Evolutionary conservation across 2,888 invertebrate genomes (phyloP), one percentile per base, ranked within the genome.

Genomic region (Erannis defoliaria): DNA sequence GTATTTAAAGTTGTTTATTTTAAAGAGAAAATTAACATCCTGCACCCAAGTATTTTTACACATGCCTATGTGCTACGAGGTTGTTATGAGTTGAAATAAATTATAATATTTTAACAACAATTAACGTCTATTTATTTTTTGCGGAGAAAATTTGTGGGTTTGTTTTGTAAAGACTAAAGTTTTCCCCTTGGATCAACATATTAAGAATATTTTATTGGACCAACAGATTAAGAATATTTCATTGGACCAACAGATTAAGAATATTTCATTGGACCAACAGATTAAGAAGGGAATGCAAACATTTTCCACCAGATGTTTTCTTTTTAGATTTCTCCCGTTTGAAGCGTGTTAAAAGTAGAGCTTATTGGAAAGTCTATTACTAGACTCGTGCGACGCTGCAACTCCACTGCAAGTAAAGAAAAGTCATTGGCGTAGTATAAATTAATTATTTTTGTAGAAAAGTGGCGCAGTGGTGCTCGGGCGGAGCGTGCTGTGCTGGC

Each of bases 361-460:
- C 71, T 71, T 68, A 67, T 68, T 68, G 67, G 71, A 71, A 70
- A 71, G 68, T 72, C 74, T 75, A 72, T 67, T 70, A 69, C 68
- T 58, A 71, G 71, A 67, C 54, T 62, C 59, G 54, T 64, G 66
- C 62, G 45, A 66, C 59, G 59, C 62, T 63, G 61, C 57, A 67
- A 66, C 70, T 75, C 76, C 73, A 75, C 75, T 77, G 74, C 74
- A 77, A 78, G 77, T 76, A 77, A 83, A 82, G 84, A 85, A 86
- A 85, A 86, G 78, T 81, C 75, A 77, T 78, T 80, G 79, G 71
- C 73, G 74, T 78, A 76, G 79, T 77, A 77, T 82, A 81, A 86
- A 84, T 81, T 81, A 83, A 83, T 85, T 78, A 77, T 81, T 82
- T 84, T 80, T 78, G 77, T 82, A 82, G 84, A 87, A 86, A 90